Evolutionary conservation across 2,113 vertebrate genomes (phyloP).

Genomic region (Urocitellus parryii): DNA sequence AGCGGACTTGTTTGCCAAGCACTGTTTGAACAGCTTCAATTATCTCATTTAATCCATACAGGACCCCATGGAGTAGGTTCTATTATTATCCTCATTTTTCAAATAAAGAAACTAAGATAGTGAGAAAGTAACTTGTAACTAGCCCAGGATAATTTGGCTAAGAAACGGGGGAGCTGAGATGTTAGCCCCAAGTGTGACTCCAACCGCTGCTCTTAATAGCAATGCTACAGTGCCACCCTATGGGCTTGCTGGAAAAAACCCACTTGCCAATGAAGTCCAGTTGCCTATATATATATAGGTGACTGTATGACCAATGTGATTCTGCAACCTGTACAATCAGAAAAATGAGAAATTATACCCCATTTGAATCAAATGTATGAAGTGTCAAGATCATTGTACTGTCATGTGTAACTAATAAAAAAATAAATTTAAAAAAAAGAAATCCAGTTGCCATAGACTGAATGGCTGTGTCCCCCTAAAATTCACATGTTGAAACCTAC

Average conservation of each 20-base stretch:
- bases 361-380: too few species aligned
- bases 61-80: background rate
- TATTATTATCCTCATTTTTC: background rate
- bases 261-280: background rate
- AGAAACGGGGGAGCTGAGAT: background rate
- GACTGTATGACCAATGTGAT: too few species aligned
- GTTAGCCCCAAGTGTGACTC: background rate
- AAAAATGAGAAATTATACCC: too few species aligned
- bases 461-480: background rate
- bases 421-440: background rate
- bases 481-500: background rate
- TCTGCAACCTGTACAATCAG: too few species aligned
- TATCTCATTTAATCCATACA: background rate
- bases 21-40: background rate
- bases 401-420: too few species aligned
- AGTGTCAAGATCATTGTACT: too few species aligned
- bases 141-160: conserved; percentile 62
- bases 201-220: background rate
- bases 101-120: conserved; percentile 41
- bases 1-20: background rate
- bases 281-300: too few species aligned
- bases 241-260: conserved; percentile 41
- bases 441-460: background rate
- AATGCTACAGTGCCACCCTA: conserved; percentile 70
- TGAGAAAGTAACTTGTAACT: conserved; percentile 55